A percentile compares a stretch with the other conserved stretches of the same genome.
Conservation (phyloP, 2,797 vertebrate species). For the Botia almorhae region DNA sequence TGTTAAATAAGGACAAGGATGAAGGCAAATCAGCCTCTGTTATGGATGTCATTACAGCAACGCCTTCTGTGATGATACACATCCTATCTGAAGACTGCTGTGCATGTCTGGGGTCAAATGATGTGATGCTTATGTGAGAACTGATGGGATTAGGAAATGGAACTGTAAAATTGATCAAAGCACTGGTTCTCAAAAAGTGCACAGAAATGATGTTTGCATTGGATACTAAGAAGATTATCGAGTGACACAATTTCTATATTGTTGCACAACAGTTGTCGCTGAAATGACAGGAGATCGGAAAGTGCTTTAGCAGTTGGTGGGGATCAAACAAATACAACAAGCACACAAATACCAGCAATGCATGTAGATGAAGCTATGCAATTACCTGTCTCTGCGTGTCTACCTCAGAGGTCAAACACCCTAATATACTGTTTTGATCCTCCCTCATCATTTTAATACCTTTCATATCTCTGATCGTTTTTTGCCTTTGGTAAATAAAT, state of each 20-base stretch:
- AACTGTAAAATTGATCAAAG: slow-evolving; percentile 36
- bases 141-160: slow-evolving; percentile 39
- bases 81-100: not conserved
- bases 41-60: slow-evolving; percentile 19
- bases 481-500: too few relatives aligned
- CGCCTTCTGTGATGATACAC: slow-evolving; percentile 13
- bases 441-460: not conserved
- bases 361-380: not conserved
- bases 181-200: slow-evolving; percentile 34
- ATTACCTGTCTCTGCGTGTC: not conserved
- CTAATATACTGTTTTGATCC: slow-evolving; percentile 4
- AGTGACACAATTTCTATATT: slow-evolving; percentile 32
- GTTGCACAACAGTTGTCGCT: slow-evolving; percentile 22
- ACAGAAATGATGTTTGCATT: slow-evolving; percentile 28
- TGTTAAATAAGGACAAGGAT: slow-evolving; percentile 33
- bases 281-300: slow-evolving; percentile 36
- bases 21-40: slow-evolving; percentile 1
- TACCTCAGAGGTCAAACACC: not conserved
- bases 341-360: slow-evolving; percentile 1
- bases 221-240: slow-evolving; percentile 49
- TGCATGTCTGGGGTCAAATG: slow-evolving; percentile 35
- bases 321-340: not conserved
- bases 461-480: too few relatives aligned
- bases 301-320: not conserved
- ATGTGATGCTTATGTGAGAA: slow-evolving; percentile 15